These are phyloP conservation scores for Scyliorhinus canicula DNA, from an alignment of 2,797 vertebrate genomes.

Conservation along the genomic window DNA sequence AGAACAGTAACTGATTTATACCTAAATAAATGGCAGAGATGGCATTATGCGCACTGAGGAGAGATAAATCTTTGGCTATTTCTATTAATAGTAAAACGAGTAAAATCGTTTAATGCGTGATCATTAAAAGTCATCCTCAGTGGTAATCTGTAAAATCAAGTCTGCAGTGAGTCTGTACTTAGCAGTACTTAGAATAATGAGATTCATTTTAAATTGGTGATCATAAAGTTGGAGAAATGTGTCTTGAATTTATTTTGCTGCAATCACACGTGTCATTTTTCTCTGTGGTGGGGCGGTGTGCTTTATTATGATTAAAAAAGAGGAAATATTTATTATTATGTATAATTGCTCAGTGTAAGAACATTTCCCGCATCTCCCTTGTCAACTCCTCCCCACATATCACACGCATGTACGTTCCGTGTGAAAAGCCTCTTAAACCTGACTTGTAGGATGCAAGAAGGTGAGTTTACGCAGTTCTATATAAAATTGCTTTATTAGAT, in stretches of 20 bases:
- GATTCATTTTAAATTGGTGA: not conserved
- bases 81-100: constrained; percentile 32
- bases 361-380: too few relatives aligned
- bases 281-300: not conserved
- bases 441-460: not conserved
- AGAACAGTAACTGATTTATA: constrained; percentile 33
- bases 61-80: constrained; percentile 35
- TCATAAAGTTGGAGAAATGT: not conserved
- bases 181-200: constrained; percentile 14
- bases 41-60: not conserved
- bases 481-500: not conserved
- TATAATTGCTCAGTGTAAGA: not conserved
- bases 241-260: not conserved
- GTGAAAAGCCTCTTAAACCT: not conserved
- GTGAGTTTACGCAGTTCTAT: not conserved
- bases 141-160: constrained; percentile 34
- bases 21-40: constrained; percentile 32
- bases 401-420: not conserved
- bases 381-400: not conserved
- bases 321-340: not conserved
- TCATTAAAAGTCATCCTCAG: constrained; percentile 34
- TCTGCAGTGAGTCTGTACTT: not conserved
- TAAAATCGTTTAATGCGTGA: constrained; percentile 27
- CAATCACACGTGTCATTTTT: not conserved
- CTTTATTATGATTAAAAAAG: not conserved